phyloP scores from a whole-genome alignment of 2,888 invertebrate genomes.

The Rhagium mordax region DNA sequence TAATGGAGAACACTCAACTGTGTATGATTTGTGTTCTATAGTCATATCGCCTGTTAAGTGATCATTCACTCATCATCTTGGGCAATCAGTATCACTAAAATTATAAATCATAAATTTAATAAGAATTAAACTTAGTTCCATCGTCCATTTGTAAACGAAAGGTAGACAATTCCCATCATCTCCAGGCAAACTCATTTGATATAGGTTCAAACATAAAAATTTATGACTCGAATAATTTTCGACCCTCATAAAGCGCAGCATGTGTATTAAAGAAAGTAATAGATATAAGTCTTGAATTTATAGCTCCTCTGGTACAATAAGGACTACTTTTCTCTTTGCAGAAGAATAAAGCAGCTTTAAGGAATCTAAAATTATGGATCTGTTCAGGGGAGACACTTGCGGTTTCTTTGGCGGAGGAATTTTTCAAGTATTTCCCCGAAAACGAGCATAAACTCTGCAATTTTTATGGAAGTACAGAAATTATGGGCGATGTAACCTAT shows the following conservation, averaged over 20 bases:
- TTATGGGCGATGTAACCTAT: slow-evolving; percentile 92
- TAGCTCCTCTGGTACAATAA: neutral
- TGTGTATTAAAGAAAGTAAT: neutral
- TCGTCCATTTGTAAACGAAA: too few species aligned
- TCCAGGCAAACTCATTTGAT: neutral
- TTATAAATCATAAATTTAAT: too few species aligned
- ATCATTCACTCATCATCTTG: too few species aligned
- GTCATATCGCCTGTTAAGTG: too few species aligned
- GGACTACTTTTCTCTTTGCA: slow-evolving; percentile 59
- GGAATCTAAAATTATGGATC: slow-evolving; percentile 82
- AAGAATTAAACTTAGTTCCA: too few species aligned
- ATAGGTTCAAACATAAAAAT: neutral
- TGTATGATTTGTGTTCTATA: too few species aligned
- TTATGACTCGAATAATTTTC: neutral
- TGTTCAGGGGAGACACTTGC: slow-evolving; percentile 90
- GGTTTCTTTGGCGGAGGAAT: slow-evolving; percentile 80
- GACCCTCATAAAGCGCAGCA: neutral
- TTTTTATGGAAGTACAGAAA: slow-evolving; percentile 93
- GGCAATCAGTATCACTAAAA: too few species aligned
- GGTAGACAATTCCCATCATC: neutral
- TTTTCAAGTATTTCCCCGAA: slow-evolving; percentile 82
- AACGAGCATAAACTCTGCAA: slow-evolving; percentile 82
- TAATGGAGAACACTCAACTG: too few species aligned
- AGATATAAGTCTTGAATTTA: neutral
- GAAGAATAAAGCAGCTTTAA: slow-evolving; percentile 72